Conservation (phyloP, 1,140 invertebrate genomes). For the Calliphora vicina region DNA sequence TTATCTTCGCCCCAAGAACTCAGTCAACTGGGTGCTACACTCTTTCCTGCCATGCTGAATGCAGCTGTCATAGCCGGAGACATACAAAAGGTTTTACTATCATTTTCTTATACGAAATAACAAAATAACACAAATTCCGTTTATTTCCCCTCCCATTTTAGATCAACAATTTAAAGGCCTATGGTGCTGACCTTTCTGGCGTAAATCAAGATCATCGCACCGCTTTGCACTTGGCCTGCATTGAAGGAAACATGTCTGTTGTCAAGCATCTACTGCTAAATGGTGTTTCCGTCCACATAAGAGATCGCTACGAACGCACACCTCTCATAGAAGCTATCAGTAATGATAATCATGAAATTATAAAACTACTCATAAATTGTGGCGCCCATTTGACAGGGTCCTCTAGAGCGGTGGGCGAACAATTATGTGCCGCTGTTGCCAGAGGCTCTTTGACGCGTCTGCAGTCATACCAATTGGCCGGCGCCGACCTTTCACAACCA, state of each 20-base stretch:
- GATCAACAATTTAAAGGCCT: slow-evolving; percentile 61
- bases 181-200: slow-evolving; percentile 79
- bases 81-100: slow-evolving; percentile 60
- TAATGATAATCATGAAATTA: slow-evolving; percentile 70
- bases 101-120: slow-evolving; percentile 2
- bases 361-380: slow-evolving; percentile 69
- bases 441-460: slow-evolving; percentile 68
- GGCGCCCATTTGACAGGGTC: slow-evolving; percentile 71
- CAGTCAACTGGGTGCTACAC: slow-evolving; percentile 73
- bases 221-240: slow-evolving; percentile 81
- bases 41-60: slow-evolving; percentile 82
- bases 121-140: not conserved
- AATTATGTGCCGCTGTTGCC: slow-evolving; percentile 70
- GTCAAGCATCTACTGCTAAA: slow-evolving; percentile 80
- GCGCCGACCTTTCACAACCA: slow-evolving; percentile 69
- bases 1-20: slow-evolving; percentile 75
- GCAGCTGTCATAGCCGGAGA: slow-evolving; percentile 76
- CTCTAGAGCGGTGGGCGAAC: slow-evolving; percentile 66
- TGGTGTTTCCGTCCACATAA: slow-evolving; percentile 84
- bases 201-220: slow-evolving; percentile 83
- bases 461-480: slow-evolving; percentile 70
- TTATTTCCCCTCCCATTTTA: slow-evolving; percentile 4
- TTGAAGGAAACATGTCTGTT: slow-evolving; percentile 73
- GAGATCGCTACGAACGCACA: slow-evolving; percentile 67
- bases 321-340: slow-evolving; percentile 72